Percentiles rank a stretch among this genome's conserved stretches.
Evolutionary conservation across 2,113 vertebrate species (phyloP).

Genomic region (Porphyrio hochstetteri): DNA sequence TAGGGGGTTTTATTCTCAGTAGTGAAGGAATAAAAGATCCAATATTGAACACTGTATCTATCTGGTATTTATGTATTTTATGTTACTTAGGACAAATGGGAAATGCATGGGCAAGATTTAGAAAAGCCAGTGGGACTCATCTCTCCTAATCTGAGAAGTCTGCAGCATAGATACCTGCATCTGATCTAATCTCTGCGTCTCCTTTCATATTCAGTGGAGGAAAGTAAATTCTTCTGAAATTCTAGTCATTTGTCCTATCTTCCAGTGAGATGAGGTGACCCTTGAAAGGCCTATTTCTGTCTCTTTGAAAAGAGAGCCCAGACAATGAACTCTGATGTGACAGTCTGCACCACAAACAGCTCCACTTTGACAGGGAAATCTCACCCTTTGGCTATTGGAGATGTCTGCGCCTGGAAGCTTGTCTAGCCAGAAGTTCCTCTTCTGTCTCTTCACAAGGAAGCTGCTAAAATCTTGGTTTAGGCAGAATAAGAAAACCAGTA

Average conservation of each 20-base stretch:
- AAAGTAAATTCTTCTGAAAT: constrained; percentile 43
- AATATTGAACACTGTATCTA: neutral
- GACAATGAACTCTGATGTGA: neutral
- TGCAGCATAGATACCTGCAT: neutral
- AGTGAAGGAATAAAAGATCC: neutral
- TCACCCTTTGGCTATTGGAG: neutral
- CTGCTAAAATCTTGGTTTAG: neutral
- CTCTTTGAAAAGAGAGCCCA: neutral
- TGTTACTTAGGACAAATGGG: neutral
- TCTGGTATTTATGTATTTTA: neutral
- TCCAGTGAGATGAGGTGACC: neutral
- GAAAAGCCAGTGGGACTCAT: neutral
- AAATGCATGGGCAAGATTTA: neutral
- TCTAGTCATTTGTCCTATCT: neutral
- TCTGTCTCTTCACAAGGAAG: neutral
- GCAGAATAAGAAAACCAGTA: neutral
- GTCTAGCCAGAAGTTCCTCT: neutral
- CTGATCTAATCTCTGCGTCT: neutral
- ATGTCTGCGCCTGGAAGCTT: neutral
- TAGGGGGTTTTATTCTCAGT: neutral
- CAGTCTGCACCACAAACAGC: neutral
- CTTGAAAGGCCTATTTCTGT: constrained; percentile 49
- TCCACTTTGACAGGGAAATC: neutral
- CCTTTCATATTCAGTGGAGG: constrained; percentile 15
- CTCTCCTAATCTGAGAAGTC: neutral